These are phyloP conservation scores for Nannobrachium achirus DNA, from an alignment of 2,113 vertebrate species.

Conservation along the genomic window DNA sequence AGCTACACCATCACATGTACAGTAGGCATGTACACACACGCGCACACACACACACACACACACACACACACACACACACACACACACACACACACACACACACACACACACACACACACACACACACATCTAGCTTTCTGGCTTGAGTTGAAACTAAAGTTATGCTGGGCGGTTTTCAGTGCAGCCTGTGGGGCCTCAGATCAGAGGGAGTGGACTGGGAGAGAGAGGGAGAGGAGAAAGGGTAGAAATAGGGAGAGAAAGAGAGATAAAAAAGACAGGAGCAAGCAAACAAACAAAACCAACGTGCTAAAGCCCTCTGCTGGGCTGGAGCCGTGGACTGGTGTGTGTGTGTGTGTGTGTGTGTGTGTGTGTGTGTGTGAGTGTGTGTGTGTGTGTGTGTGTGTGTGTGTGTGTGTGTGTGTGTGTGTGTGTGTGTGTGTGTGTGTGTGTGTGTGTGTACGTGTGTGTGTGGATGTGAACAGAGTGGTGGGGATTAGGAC, in stretches of 20 bases:
- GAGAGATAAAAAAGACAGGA: conserved; percentile 64
- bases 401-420: neutral
- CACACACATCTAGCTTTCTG: conserved; percentile 46
- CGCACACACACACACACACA: neutral
- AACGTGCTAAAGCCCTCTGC: conserved; percentile 81
- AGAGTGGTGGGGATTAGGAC: conserved; percentile 83
- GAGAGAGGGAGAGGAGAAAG: conserved; percentile 41
- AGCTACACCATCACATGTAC: too few species aligned
- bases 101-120: conserved; percentile 36
- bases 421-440: conserved; percentile 19
- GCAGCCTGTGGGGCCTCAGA: conserved; percentile 66
- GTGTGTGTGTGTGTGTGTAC: neutral
- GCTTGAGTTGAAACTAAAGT: conserved; percentile 49
- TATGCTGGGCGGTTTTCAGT: conserved; percentile 62
- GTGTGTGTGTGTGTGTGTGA: conserved; percentile 14
- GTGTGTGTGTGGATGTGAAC: conserved; percentile 67
- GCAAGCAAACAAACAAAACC: conserved; percentile 81
- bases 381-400: conserved; percentile 32
- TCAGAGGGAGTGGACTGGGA: conserved; percentile 42
- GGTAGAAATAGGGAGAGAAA: conserved; percentile 20
- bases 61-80: conserved; percentile 18
- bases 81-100: conserved; percentile 40
- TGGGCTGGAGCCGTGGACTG: conserved; percentile 66
- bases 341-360: conserved; percentile 20
- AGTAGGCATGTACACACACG: neutral